These are phyloP conservation scores for Heliothis virescens DNA, from an alignment of 1,140 invertebrate species.

Conservation along the genomic window DNA sequence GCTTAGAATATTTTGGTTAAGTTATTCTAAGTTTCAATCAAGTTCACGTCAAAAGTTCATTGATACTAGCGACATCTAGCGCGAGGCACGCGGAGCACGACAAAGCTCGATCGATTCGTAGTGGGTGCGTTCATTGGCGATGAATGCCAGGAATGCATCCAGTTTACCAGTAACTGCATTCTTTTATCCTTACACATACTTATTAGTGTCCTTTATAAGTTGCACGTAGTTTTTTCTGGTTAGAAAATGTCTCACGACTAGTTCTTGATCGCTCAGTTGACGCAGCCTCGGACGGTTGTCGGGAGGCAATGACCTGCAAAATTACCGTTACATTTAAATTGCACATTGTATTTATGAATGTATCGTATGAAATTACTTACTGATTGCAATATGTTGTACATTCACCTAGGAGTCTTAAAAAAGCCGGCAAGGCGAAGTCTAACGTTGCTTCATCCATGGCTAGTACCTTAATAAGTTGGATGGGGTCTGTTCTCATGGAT, in stretches of 20 bases:
- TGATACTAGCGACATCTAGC: conserved; percentile 75
- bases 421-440: conserved; percentile 67
- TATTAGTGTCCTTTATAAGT: conserved; percentile 65
- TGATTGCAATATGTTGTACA: conserved; percentile 61
- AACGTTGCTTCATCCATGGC: conserved; percentile 66
- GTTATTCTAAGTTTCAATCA: conserved; percentile 81
- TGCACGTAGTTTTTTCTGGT: conserved; percentile 66
- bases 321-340: conserved; percentile 41
- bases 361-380: conserved; percentile 56
- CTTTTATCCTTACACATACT: conserved; percentile 63
- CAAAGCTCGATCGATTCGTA: conserved; percentile 77
- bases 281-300: conserved; percentile 51
- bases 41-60: conserved; percentile 86
- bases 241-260: conserved; percentile 71
- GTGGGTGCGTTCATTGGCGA: conserved; percentile 64
- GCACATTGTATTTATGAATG: background rate
- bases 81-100: conserved; percentile 65
- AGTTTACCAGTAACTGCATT: conserved; percentile 64
- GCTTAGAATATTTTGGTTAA: conserved; percentile 83
- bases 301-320: background rate
- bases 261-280: conserved; percentile 66
- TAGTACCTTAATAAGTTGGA: conserved; percentile 64
- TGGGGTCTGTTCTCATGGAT: conserved; percentile 61
- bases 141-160: conserved; percentile 62
- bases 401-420: conserved; percentile 61